Evolutionary conservation across 2,797 vertebrate genomes (phyloP), one percentile per base, ranked within the genome.

Genomic region (Salmo trutta): DNA sequence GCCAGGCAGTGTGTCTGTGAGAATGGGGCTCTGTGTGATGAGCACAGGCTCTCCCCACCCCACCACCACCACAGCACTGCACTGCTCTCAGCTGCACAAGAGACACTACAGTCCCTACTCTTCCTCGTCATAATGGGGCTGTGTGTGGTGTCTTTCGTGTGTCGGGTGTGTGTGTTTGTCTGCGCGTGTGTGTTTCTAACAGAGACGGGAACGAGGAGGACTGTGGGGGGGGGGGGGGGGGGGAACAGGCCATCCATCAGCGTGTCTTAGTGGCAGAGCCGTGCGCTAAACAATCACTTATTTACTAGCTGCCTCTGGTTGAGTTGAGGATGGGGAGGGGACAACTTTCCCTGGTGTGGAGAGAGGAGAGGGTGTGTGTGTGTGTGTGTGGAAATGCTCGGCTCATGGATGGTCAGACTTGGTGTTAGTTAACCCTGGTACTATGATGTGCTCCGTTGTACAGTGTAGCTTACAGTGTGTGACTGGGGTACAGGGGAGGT

Each of bases 241-340:
- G 24, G 24, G 24, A 24, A 56, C 31, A 15, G 16, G 52, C 27
- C 85, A 69, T 85, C 85, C 76, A 71, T 84, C 84, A 67, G 59
- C 71, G 41, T 41, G 74, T 72, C 74, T 65, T 24, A 27, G 62
- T 65, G 62, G 62, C 21, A 31, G 65, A 67, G 29, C 65, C 75
- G 79, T 79, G 84, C 81, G 77, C 82, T 83, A 78, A 80, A 76
- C 72, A 52, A 83, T 84, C 79, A 84, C 84, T 89, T 82, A 85
- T 89, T 88, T 78, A 87, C 77, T 36, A 77, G 71, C 74, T 72
- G 72, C 79, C 72, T 47, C 41, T 69, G 24, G 24, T 47, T 65
- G 59, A 19, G 33, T 27, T 15, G 59, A 16, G 59, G n/a, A n/a
- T 47, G 41, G 41, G 41, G 10, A 47, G 41, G 10, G 65, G 65